phyloP scores from a whole-genome alignment of 2,888 invertebrate genomes.

The Agrochola litura region DNA sequence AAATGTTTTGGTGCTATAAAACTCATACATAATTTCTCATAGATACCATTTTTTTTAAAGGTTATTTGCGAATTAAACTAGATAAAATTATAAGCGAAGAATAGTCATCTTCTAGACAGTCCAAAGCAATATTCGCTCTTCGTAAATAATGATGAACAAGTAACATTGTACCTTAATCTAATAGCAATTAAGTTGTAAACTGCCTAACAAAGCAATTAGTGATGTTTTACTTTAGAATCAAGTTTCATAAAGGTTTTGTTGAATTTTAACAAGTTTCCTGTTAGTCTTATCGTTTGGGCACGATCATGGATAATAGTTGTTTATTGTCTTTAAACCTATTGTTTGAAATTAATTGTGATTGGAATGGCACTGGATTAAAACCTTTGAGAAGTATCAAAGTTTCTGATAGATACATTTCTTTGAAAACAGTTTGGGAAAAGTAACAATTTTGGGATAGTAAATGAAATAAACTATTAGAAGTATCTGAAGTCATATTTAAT shows the following conservation, averaged over 20 bases:
- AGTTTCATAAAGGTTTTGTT: constrained; percentile 48
- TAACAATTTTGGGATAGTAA: neutral
- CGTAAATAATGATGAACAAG: constrained; percentile 19
- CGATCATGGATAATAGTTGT: constrained; percentile 24
- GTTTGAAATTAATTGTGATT: constrained; percentile 31
- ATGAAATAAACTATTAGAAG: neutral
- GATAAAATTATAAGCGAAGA: neutral
- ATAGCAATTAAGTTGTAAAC: constrained; percentile 45
- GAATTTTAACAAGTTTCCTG: constrained; percentile 30
- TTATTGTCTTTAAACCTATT: constrained; percentile 19
- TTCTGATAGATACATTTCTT: neutral
- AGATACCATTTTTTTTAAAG: neutral
- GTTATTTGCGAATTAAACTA: neutral
- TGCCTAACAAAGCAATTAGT: constrained; percentile 29
- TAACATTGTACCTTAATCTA: constrained; percentile 31
- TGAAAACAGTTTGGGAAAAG: neutral
- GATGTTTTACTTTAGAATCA: constrained; percentile 30
- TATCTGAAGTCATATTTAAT: neutral
- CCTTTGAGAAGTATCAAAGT: neutral
- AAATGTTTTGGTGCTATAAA: neutral
- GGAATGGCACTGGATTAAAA: constrained; percentile 29
- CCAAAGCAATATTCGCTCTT: neutral
- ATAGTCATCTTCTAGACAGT: neutral
- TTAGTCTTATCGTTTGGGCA: constrained; percentile 18
- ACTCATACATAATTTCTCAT: neutral